These are phyloP conservation scores for Crotalus adamanteus DNA, from an alignment of 2,797 vertebrate genomes.

Conservation along the genomic window DNA sequence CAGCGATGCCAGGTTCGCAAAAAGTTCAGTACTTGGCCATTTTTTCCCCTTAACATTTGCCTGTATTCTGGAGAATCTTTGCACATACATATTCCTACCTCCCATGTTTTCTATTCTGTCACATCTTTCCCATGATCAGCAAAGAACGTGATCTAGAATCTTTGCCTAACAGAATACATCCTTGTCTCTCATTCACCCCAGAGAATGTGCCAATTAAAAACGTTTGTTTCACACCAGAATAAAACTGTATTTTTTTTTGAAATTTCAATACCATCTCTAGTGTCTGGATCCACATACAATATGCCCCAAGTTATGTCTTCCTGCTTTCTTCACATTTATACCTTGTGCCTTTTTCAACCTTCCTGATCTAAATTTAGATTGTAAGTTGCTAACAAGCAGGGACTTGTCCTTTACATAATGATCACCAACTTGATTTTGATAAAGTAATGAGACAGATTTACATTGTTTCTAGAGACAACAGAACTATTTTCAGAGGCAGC, in stretches of 20 bases:
- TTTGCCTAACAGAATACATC: no score
- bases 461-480: background rate
- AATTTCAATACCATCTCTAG: background rate
- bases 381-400: background rate
- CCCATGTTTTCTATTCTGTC: background rate
- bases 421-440: background rate
- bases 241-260: background rate
- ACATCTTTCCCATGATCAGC: background rate
- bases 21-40: background rate
- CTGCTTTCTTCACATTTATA: background rate
- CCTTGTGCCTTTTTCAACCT: background rate
- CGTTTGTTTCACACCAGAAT: background rate
- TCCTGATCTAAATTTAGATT: constrained; percentile 11
- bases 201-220: background rate
- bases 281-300: background rate
- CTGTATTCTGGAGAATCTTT: background rate
- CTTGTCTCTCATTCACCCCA: background rate
- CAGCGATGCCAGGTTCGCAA: background rate
- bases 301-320: background rate
- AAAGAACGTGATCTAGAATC: background rate
- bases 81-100: background rate
- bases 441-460: background rate
- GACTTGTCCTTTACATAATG: background rate
- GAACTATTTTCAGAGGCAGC: background rate
- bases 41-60: no score